A percentile compares a stretch with the other conserved stretches of the same genome.
Conservation (phyloP, 2,888 invertebrate genomes). For the Parnassius smintheus region DNA sequence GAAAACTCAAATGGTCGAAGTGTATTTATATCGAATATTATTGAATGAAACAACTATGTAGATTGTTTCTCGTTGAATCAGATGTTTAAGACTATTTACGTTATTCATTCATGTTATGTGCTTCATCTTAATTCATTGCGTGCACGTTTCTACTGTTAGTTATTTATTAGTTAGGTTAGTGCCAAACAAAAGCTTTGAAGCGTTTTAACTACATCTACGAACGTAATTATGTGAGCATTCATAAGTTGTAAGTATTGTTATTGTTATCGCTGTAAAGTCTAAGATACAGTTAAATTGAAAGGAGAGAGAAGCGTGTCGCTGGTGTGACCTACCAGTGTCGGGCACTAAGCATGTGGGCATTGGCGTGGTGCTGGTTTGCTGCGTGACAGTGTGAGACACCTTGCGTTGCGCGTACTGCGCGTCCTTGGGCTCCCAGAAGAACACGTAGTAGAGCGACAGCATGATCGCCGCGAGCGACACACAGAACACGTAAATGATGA, state of each 20-base stretch:
- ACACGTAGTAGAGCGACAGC: conserved; percentile 95
- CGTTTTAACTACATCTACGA: neutral
- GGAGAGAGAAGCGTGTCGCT: conserved; percentile 53
- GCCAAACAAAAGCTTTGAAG: neutral
- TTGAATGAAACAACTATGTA: conserved; percentile 9
- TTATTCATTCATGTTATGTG: conserved; percentile 3
- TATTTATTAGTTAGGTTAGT: conserved; percentile 1
- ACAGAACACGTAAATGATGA: conserved; percentile 95
- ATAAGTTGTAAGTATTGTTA: neutral
- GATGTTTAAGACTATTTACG: neutral
- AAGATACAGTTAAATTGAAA: conserved; percentile 29
- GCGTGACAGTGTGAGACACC: conserved; percentile 76
- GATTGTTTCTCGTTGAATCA: conserved; percentile 3
- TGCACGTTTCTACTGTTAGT: conserved; percentile 7
- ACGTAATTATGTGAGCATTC: neutral
- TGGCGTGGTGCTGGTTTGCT: conserved; percentile 78
- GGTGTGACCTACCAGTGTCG: conserved; percentile 78
- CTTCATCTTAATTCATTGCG: neutral
- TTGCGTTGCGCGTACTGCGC: conserved; percentile 76
- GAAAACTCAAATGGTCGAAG: conserved; percentile 10
- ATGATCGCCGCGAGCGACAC: conserved; percentile 97
- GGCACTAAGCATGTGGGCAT: conserved; percentile 80
- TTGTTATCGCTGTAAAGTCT: conserved; percentile 29
- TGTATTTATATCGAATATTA: conserved; percentile 6
- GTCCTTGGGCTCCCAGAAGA: conserved; percentile 93